These are phyloP conservation scores for Pogoniulus pusillus DNA, from an alignment of 2,797 vertebrate genomes.

Conservation along the genomic window DNA sequence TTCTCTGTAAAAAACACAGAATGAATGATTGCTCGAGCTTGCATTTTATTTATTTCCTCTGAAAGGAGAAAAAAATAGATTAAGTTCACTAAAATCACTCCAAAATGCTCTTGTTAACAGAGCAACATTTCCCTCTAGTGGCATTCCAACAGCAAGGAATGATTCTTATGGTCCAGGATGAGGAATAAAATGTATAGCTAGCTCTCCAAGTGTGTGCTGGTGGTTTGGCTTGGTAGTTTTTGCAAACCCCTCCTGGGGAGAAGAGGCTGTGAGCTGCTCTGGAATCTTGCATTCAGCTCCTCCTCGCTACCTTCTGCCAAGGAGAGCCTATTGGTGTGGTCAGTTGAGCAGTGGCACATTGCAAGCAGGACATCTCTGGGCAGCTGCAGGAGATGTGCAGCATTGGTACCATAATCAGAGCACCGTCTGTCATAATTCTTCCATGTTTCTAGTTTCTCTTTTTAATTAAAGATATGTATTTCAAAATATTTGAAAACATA, in stretches of 20 bases:
- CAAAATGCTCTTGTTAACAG: constrained; percentile 23
- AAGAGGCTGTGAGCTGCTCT: neutral
- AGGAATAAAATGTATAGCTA: accelerated
- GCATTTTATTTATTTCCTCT: neutral
- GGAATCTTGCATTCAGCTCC: neutral
- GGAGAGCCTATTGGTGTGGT: no score
- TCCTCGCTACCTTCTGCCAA: neutral
- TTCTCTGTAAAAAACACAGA: neutral
- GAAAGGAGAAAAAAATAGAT: neutral
- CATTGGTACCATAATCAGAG: no score
- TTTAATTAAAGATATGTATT: neutral
- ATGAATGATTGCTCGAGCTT: neutral
- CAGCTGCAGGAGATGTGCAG: neutral
- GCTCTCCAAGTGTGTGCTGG: neutral
- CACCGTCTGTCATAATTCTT: neutral
- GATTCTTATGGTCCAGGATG: accelerated
- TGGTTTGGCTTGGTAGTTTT: neutral
- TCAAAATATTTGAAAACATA: neutral
- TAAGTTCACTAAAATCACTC: neutral
- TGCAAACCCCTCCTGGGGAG: accelerated
- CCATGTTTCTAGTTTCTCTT: accelerated
- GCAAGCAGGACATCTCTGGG: neutral
- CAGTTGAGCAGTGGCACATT: accelerated
- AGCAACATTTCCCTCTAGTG: constrained; percentile 80
- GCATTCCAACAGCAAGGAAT: neutral